A percentile compares a stretch with the other conserved stretches of the same genome.
Evolutionary conservation across 2,113 vertebrate genomes (phyloP).

Genomic region (Phylloscopus whistleri): DNA sequence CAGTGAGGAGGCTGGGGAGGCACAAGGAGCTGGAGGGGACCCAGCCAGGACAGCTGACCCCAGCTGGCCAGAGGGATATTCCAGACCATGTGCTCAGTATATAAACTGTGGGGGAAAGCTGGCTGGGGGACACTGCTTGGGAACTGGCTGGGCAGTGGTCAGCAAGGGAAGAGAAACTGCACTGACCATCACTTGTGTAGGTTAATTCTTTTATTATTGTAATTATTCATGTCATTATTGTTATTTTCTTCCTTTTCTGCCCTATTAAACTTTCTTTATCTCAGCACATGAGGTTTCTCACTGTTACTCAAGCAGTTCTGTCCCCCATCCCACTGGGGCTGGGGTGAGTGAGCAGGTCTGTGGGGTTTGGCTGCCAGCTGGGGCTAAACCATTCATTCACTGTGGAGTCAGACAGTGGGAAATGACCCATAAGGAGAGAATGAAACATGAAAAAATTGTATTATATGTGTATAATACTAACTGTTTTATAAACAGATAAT

Average conservation of each 20-base stretch:
- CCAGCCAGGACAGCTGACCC: background rate
- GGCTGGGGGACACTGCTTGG: background rate
- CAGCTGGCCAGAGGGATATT: background rate
- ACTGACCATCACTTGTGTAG: no score
- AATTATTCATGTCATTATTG: background rate
- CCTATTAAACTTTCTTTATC: background rate
- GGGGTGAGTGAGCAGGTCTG: background rate
- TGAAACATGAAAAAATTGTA: background rate
- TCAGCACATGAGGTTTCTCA: background rate
- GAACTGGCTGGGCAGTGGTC: background rate
- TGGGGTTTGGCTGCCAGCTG: background rate
- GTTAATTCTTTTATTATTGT: background rate
- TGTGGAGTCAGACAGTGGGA: background rate
- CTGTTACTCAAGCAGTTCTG: background rate
- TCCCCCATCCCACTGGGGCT: background rate
- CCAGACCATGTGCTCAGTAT: accelerated
- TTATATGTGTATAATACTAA: no score
- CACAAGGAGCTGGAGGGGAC: background rate
- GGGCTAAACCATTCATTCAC: background rate
- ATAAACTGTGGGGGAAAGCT: background rate
- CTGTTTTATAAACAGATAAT: background rate
- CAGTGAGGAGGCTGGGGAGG: background rate
- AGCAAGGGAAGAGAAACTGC: background rate
- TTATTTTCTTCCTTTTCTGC: background rate
- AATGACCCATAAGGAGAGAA: background rate